Percentiles rank a stretch among this genome's conserved stretches.
These are phyloP conservation scores for Leucopsar rothschildi DNA, from an alignment of 2,113 vertebrate genomes.

Conservation along the genomic window DNA sequence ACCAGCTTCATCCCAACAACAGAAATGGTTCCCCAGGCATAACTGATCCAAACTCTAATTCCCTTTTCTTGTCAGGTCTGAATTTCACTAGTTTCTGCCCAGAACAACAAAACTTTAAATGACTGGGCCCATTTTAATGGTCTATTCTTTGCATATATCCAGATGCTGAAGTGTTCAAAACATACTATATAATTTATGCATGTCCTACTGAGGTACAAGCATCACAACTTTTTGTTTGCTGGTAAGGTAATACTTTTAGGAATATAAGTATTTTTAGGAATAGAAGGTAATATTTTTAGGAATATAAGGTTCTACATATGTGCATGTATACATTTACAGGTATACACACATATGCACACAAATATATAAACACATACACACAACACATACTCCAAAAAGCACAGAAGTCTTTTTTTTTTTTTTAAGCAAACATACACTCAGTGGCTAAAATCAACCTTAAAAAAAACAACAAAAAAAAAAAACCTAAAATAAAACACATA, in stretches of 20 bases:
- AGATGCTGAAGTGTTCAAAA: neutral
- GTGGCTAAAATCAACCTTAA: neutral
- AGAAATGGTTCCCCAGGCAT: neutral
- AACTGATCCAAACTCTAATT: neutral
- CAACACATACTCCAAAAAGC: neutral
- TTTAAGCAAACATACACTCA: neutral
- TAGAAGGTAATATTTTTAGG: neutral
- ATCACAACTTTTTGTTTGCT: neutral
- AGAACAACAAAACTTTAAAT: neutral
- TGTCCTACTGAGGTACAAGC: neutral
- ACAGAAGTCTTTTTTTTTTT: neutral
- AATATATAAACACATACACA: neutral
- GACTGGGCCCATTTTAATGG: fast-evolving
- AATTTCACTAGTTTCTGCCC: neutral
- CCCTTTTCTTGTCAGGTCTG: neutral
- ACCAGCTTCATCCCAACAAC: neutral
- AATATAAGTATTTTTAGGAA: neutral
- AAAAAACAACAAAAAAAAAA: too few species aligned
- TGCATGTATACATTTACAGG: neutral
- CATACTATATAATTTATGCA: fast-evolving
- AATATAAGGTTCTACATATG: neutral
- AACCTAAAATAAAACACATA: neutral
- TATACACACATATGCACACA: neutral
- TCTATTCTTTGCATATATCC: neutral
- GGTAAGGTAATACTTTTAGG: neutral